phyloP scores from a whole-genome alignment of 2,113 vertebrate species.

The Egretta garzetta region DNA sequence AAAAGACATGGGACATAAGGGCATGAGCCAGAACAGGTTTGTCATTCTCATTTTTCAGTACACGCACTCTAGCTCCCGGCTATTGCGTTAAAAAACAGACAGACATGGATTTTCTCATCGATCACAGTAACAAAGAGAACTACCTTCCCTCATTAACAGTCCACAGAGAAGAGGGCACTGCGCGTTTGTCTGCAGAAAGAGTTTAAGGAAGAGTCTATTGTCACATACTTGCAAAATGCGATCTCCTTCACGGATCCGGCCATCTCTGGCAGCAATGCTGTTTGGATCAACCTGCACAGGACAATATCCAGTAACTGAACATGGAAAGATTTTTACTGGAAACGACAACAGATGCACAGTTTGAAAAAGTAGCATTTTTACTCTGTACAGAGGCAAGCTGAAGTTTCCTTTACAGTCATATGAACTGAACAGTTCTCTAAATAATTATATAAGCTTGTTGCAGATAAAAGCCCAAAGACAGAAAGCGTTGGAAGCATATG shows the following conservation, averaged over 20 bases:
- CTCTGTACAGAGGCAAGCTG: background rate
- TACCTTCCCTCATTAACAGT: constrained; percentile 41
- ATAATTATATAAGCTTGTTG: background rate
- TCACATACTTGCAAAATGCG: constrained; percentile 91
- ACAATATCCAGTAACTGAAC: background rate
- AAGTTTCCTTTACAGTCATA: background rate
- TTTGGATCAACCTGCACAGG: constrained; percentile 88
- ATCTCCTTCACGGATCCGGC: constrained; percentile 93
- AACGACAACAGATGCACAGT: background rate
- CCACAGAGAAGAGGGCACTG: background rate
- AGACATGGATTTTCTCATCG: constrained; percentile 64
- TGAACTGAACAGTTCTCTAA: background rate
- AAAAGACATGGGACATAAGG: constrained; percentile 37
- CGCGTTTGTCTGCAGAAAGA: background rate
- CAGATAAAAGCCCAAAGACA: background rate
- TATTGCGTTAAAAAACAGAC: constrained; percentile 64
- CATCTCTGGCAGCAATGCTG: constrained; percentile 93
- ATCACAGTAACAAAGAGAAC: constrained; percentile 61
- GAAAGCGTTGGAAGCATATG: background rate
- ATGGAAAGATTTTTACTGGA: background rate
- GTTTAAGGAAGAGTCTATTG: background rate
- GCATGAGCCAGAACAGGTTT: constrained; percentile 56
- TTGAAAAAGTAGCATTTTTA: background rate
- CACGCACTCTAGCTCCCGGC: constrained; percentile 8
- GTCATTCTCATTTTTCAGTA: constrained; percentile 61